These are phyloP conservation scores for Gavia stellata DNA, from an alignment of 2,113 vertebrate genomes.

Conservation along the genomic window DNA sequence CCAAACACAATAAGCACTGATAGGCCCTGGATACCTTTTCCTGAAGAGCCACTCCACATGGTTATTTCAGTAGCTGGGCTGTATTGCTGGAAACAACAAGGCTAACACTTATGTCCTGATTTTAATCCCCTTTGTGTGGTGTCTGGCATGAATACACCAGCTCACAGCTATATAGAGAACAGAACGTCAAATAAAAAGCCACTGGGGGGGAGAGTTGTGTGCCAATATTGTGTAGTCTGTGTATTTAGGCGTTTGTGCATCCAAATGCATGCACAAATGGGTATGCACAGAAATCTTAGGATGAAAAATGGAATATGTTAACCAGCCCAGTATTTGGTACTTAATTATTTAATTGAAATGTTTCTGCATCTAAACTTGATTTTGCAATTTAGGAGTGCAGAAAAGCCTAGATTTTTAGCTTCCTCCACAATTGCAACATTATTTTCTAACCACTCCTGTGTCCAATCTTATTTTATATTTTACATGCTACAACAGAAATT, in stretches of 20 bases:
- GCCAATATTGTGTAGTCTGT: not conserved
- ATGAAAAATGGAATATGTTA: not conserved
- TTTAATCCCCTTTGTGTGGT: not conserved
- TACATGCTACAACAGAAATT: not conserved
- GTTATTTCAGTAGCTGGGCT: not conserved
- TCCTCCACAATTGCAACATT: not conserved
- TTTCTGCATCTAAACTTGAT: not conserved
- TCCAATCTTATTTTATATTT: not conserved
- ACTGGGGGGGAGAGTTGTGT: not conserved
- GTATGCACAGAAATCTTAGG: not conserved
- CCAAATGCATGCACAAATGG: not conserved
- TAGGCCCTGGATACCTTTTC: slow-evolving; percentile 15
- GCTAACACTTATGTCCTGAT: not conserved
- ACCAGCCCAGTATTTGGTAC: not conserved
- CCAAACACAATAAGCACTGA: slow-evolving; percentile 5
- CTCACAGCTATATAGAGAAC: not conserved
- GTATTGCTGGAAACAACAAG: not conserved
- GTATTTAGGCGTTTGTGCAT: not conserved
- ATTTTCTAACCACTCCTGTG: not conserved
- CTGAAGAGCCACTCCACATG: slow-evolving; percentile 2
- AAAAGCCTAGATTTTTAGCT: not conserved
- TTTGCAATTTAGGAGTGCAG: not conserved
- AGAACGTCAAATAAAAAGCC: not conserved
- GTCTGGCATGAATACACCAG: not conserved
- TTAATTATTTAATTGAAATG: not conserved